phyloP scores from a whole-genome alignment of 2,888 invertebrate genomes.

The Polydrusus cervinus region DNA sequence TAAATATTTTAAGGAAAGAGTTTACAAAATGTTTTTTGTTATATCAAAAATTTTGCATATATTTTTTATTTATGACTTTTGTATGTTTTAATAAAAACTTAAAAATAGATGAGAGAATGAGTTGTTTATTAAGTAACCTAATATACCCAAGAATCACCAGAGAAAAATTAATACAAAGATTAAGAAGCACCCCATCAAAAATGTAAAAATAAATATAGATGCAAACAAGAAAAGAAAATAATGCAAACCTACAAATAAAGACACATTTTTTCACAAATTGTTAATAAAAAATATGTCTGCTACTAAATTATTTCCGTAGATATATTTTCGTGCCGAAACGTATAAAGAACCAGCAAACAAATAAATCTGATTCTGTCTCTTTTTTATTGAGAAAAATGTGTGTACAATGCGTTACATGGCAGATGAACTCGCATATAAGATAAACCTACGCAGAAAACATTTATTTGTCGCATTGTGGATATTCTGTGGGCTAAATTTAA shows the following conservation, averaged over 20 bases:
- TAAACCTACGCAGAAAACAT: not conserved
- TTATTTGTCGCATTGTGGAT: not conserved
- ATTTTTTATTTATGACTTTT: too few species aligned
- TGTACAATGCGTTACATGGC: constrained; percentile 13
- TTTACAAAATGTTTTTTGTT: too few species aligned
- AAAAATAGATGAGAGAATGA: too few species aligned
- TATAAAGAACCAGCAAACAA: constrained; percentile 8
- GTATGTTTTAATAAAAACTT: too few species aligned
- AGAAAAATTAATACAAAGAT: too few species aligned
- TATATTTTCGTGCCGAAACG: not conserved
- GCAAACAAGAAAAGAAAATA: not conserved
- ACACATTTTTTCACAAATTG: not conserved
- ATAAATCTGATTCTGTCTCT: constrained; percentile 17
- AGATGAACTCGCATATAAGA: not conserved
- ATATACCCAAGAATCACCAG: too few species aligned
- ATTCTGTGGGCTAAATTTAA: not conserved
- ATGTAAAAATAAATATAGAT: too few species aligned
- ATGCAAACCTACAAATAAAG: not conserved
- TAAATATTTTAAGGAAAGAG: too few species aligned
- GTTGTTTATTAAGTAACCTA: too few species aligned
- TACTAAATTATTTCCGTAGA: not conserved
- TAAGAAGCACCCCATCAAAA: too few species aligned
- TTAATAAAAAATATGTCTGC: constrained; percentile 1
- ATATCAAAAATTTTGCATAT: too few species aligned
- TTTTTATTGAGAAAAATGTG: constrained; percentile 19